Percentiles rank a stretch among this genome's conserved stretches.
These are phyloP conservation scores for Lucilia sericata DNA, from an alignment of 1,140 invertebrate genomes.

Conservation along the genomic window DNA sequence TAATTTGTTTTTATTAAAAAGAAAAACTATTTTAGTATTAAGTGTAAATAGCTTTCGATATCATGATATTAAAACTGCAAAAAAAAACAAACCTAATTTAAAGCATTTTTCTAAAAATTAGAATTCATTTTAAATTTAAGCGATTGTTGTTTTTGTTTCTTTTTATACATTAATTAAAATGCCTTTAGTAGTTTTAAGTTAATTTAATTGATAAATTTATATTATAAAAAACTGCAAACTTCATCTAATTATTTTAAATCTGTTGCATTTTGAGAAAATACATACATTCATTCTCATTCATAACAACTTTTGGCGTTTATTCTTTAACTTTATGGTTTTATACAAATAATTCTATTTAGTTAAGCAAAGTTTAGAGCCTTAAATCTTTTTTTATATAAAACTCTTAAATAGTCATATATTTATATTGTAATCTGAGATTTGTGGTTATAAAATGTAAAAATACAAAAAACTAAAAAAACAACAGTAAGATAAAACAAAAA, in stretches of 20 bases:
- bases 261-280: no score
- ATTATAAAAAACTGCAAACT: no score
- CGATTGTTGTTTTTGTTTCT: no score
- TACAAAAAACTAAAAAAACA: background rate
- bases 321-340: no score
- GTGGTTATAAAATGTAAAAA: background rate
- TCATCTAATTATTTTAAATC: no score
- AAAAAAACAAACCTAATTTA: background rate
- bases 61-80: background rate
- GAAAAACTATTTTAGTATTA: background rate
- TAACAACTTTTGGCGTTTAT: no score
- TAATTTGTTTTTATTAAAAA: background rate
- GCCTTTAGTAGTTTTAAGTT: no score
- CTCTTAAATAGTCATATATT: background rate
- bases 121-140: no score
- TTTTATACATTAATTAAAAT: no score
- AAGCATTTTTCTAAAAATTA: background rate
- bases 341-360: no score
- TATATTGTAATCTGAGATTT: constrained; percentile 38
- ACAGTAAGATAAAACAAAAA: background rate
- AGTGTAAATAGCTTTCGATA: background rate
- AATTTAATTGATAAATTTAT: no score
- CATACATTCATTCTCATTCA: no score
- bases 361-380: background rate
- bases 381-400: background rate